Base-by-base conservation (phyloP, 2,797 vertebrate species). In the Crenuchus spilurus region DNA sequence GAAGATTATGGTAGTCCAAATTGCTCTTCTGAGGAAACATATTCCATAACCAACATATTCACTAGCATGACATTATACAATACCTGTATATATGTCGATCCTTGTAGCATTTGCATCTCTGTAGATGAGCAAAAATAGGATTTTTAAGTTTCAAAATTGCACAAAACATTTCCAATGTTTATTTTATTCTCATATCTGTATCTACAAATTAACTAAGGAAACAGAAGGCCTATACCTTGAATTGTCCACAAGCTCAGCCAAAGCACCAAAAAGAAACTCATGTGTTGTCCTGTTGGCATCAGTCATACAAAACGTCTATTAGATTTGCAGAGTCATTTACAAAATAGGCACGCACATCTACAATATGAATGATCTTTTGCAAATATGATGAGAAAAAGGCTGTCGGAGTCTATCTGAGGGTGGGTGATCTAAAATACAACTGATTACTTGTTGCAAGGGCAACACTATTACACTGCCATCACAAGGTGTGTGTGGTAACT, bases 231-330 rank as follows among this genome's bases (percentile, higher is more conserved):
- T 41, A 28, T 95, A 99, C 98, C 98, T 98, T 85, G 98, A 97
- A 80, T 99, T 99, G 91, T 99, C 97, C 82, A 99, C 96, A 77
- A 99, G 94, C 84, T 99, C 98, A 46, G 98, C 97, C 90, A 99
- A 91, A 62, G 97, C 98, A 84, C 98, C 98, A 88, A 99, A 99
- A 77, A 99, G 91, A 86, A 99, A 99, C 87, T 99, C 98, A 2
- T 99, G 98, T 35, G 98, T 99, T 77, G 98, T 99, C 88, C 98
- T 99, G 91, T 84, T 94, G 92, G 6, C 30, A 78, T 18, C 14
- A 13, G 60, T 66, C 16, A 37, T 2, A 62, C 37, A 57, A 13
- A 41, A 42, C 28, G 24, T 14, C 35, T 76, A 20, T 33, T 26
- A 61, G 13, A 22, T 22, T n/a, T n/a, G 20, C 20, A 4, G 14